Percentiles rank a stretch among this genome's conserved stretches.
phyloP scores from a whole-genome alignment of 2,113 vertebrate species.

The Lophura nycthemera region DNA sequence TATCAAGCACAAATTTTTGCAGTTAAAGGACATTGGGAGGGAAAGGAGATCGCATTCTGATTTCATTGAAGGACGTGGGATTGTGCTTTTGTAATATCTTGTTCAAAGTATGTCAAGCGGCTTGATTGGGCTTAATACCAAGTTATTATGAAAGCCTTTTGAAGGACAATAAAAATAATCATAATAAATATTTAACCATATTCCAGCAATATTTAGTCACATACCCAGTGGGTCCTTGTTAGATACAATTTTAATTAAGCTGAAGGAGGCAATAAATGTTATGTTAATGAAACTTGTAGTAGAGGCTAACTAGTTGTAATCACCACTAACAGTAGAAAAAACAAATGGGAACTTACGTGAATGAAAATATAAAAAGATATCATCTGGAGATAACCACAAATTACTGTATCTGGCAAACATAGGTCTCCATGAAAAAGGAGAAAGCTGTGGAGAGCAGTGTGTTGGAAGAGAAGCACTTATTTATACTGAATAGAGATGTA shows the following conservation, averaged over 20 bases:
- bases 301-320: constrained; percentile 21
- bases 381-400: not conserved
- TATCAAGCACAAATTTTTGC: not conserved
- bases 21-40: not conserved
- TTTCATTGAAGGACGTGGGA: not conserved
- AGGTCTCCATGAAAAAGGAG: not conserved
- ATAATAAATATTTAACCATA: not conserved
- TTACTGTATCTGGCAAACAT: not conserved
- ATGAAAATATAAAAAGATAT: not conserved
- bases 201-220: not conserved
- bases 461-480: not conserved
- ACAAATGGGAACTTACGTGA: not conserved
- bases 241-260: constrained; percentile 28
- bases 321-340: constrained; percentile 24
- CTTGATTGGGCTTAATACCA: not conserved
- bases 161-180: constrained; percentile 16
- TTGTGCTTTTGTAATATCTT: not conserved
- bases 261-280: constrained; percentile 36
- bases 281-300: constrained; percentile 22
- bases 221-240: not conserved
- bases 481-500: not conserved
- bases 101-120: not conserved
- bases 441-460: not conserved
- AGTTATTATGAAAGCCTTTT: not conserved
- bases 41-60: not conserved